Conservation (phyloP, 2,113 vertebrate species). For the Mugil cephalus region DNA sequence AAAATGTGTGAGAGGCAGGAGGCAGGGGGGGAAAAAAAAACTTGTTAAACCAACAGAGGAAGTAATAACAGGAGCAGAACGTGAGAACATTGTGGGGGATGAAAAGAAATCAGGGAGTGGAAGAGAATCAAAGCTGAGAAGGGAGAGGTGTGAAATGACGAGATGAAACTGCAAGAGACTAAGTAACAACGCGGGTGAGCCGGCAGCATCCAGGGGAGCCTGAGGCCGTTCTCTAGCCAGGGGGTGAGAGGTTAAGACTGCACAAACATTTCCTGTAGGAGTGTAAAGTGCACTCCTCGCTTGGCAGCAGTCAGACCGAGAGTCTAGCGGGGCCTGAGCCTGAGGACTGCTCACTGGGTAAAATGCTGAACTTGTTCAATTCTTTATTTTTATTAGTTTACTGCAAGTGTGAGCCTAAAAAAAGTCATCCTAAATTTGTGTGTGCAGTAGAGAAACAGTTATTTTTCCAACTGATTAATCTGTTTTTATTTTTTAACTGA, state of each 20-base stretch:
- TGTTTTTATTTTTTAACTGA: too few species aligned
- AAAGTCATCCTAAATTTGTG: not conserved
- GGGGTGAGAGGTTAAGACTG: conserved; percentile 69
- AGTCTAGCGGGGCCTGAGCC: conserved; percentile 4
- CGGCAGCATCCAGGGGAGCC: conserved; percentile 17
- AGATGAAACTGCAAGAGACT: conserved; percentile 59
- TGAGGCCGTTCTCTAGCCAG: not conserved
- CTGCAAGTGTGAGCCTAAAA: not conserved
- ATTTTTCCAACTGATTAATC: too few species aligned
- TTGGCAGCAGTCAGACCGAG: conserved; percentile 6
- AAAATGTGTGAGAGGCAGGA: conserved; percentile 22
- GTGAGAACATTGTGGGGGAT: conserved; percentile 39
- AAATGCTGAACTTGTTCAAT: not conserved
- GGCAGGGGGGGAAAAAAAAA: not conserved
- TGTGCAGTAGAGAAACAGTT: too few species aligned
- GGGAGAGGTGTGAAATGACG: conserved; percentile 56
- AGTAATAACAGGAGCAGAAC: conserved; percentile 68
- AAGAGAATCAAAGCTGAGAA: conserved; percentile 67
- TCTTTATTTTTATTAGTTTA: not conserved
- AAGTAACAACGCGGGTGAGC: conserved; percentile 38
- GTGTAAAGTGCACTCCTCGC: conserved; percentile 31
- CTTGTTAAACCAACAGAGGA: conserved; percentile 71
- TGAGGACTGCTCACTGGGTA: not conserved
- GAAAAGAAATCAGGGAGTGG: conserved; percentile 68
- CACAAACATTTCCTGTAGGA: conserved; percentile 33